phyloP scores from a whole-genome alignment of 2,797 vertebrate genomes.

The Myiothlypis chrysogaster region DNA sequence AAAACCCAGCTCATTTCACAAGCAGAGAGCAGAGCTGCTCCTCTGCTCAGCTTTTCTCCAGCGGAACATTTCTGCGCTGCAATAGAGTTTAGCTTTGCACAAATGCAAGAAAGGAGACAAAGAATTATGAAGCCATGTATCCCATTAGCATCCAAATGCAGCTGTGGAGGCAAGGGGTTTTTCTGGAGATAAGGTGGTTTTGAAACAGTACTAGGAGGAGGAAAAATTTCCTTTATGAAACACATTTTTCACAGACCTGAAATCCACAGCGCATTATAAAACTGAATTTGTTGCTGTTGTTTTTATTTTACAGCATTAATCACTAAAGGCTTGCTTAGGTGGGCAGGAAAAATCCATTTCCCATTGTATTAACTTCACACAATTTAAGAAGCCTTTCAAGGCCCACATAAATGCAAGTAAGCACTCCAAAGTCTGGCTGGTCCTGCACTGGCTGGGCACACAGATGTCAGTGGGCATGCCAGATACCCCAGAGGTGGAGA shows the following conservation, averaged over 20 bases:
- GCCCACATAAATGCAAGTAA: background rate
- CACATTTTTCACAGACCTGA: background rate
- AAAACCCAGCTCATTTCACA: background rate
- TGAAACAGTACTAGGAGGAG: background rate
- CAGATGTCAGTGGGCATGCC: background rate
- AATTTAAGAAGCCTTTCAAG: background rate
- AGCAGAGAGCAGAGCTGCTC: background rate
- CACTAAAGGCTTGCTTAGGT: background rate
- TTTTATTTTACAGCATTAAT: conserved; percentile 23
- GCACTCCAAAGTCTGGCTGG: background rate
- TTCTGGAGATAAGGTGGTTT: background rate
- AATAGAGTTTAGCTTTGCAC: background rate
- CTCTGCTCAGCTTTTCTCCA: background rate
- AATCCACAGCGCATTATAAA: background rate
- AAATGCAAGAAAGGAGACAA: background rate
- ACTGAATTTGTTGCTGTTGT: background rate
- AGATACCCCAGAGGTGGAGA: background rate
- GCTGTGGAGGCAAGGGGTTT: background rate
- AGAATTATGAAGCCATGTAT: conserved; percentile 26
- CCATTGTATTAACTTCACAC: background rate
- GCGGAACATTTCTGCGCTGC: background rate
- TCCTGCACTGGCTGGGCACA: rapidly evolving
- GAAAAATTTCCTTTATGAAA: background rate
- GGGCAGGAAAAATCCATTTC: conserved; percentile 16
- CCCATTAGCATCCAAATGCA: conserved; percentile 24